These are phyloP conservation scores for Agrochola lychnidis DNA, from an alignment of 2,888 invertebrate species.

Conservation along the genomic window DNA sequence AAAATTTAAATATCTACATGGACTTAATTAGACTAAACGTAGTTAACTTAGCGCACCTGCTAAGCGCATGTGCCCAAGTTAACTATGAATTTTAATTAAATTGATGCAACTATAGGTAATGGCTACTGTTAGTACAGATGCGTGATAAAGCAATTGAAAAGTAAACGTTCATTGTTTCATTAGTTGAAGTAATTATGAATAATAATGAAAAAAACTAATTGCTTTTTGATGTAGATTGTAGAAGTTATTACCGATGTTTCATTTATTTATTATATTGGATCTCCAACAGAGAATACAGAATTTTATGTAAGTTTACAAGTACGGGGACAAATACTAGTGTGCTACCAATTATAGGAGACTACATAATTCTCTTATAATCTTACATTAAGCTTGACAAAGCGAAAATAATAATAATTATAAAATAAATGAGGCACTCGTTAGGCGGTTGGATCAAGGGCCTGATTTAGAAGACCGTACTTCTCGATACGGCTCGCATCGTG, in stretches of 20 bases:
- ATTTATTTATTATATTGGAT: no score
- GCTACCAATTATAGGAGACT: no score
- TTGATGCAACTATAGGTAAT: conserved; percentile 33
- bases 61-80: conserved; percentile 45
- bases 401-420: no score
- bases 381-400: no score
- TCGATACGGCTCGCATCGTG: no score
- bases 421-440: no score
- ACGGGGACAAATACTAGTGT: no score
- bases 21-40: conserved; percentile 24
- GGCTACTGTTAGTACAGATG: conserved; percentile 17
- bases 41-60: conserved; percentile 59
- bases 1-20: conserved; percentile 33
- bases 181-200: conserved; percentile 27
- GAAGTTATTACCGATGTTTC: neutral
- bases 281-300: no score
- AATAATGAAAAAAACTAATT: conserved; percentile 17
- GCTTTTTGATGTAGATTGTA: neutral
- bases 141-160: conserved; percentile 24
- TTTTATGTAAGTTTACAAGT: no score
- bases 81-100: conserved; percentile 49
- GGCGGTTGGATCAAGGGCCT: no score
- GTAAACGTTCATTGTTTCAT: conserved; percentile 10
- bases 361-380: no score
- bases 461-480: no score